Base-by-base conservation (phyloP, 2,888 invertebrate species). In the Auanema sp. region DNA sequence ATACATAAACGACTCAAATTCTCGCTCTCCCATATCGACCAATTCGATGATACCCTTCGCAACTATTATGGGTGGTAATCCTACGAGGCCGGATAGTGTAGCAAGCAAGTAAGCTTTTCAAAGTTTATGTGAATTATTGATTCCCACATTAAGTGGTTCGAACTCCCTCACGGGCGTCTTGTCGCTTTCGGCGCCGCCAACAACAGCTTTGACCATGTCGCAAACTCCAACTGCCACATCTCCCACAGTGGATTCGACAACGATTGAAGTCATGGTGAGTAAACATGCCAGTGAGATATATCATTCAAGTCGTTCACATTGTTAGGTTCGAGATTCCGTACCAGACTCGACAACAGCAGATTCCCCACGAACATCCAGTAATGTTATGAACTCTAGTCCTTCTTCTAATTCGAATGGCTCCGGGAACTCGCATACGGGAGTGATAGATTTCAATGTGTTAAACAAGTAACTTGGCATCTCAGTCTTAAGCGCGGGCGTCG, bases 1-100 rank as follows among this genome's bases (percentile, higher is more conserved):
- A 40, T 74, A 71, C 59, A 44, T 78, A 18, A 76, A 74, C 56
- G 78, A 78, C 42, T 57, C 64, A 8, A 65, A 66, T 21, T 74
- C 74, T 14, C 60, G 71, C 11, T 74, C 74, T 12, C 74, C 74
- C 14, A 41, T 44, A 4, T 52, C 56, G 16, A 47, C 23, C 16
- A 65, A 57, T 41, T 59, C 59, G 11, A 47, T 64, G 4, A 54
- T 43, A 21, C 59, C 60, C 23, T 64, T 66, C 12, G 60, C 66
- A n/a, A 16, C 61, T 1, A 24, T 59, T 41, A 23, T 68, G 18
- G 61, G 57, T 12, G 42, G 42, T n/a, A 42, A 60, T 42, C 68
- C 64, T 4, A 62, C 44, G 11, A 52, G 71, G 21, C 66, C 68
- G 14, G 70, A 69, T 50, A 67, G 64, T 58, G 66, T 68, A 2